phyloP scores from a whole-genome alignment of 2,797 vertebrate genomes.

The Lophius americanus region DNA sequence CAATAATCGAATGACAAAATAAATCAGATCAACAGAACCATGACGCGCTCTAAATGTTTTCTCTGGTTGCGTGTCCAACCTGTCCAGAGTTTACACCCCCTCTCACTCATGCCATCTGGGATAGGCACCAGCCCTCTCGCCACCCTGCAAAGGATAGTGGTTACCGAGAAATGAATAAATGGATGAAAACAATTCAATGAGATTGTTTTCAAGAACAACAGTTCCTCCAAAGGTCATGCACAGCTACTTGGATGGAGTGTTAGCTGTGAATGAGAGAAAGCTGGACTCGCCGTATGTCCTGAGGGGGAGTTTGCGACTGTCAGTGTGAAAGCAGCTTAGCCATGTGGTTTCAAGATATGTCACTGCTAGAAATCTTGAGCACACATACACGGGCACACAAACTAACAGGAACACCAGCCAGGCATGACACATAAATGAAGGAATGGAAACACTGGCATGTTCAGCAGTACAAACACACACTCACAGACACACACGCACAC shows the following conservation, averaged over 20 bases:
- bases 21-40: no score
- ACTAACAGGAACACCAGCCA: conserved; percentile 27
- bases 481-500: conserved; percentile 19
- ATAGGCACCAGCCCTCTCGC: no score
- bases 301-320: conserved; percentile 62
- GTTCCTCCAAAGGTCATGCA: background rate
- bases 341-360: conserved; percentile 41
- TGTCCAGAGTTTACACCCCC: no score
- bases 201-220: no score
- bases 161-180: no score
- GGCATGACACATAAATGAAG: conserved; percentile 48
- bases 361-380: conserved; percentile 45
- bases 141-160: no score
- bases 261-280: background rate
- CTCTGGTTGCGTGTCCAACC: no score
- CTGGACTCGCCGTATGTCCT: conserved; percentile 32
- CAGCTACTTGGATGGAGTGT: background rate
- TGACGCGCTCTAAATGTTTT: no score
- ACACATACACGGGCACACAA: conserved; percentile 13
- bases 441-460: conserved; percentile 28
- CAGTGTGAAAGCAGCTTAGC: conserved; percentile 58
- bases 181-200: no score
- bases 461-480: conserved; percentile 14
- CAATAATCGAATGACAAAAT: no score
- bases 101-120: no score